These are phyloP conservation scores for Zaprionus bogoriensis DNA, from an alignment of 2,888 invertebrate species.

Conservation along the genomic window DNA sequence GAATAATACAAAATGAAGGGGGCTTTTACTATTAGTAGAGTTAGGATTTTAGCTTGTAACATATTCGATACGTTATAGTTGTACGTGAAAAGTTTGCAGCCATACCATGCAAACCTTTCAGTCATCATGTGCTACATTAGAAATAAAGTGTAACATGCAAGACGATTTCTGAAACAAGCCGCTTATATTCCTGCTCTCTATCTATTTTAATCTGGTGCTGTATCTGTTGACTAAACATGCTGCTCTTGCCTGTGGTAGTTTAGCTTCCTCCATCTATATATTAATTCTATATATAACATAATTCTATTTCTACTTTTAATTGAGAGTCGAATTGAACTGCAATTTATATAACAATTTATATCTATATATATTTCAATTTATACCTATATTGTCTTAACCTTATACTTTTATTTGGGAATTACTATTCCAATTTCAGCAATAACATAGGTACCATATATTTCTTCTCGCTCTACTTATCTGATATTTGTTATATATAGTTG, in stretches of 20 bases:
- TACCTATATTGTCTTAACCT: not conserved
- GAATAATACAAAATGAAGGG: constrained; percentile 12
- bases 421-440: no score
- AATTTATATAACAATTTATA: no score
- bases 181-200: not conserved
- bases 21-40: constrained; percentile 13
- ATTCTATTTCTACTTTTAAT: not conserved
- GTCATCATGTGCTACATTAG: constrained; percentile 55
- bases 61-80: constrained; percentile 38
- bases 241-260: no score
- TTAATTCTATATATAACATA: not conserved
- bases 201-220: no score
- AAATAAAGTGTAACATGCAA: constrained; percentile 58
- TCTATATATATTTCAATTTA: no score
- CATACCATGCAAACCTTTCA: constrained; percentile 30
- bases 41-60: constrained; percentile 29
- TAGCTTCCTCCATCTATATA: not conserved
- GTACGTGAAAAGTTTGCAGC: constrained; percentile 10
- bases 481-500: no score
- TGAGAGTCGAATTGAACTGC: no score
- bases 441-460: no score
- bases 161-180: not conserved
- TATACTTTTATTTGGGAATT: no score
- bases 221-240: no score
- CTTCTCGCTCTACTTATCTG: no score